These are phyloP conservation scores for Graptemys geographica DNA, from an alignment of 2,797 vertebrate genomes.

Conservation along the genomic window DNA sequence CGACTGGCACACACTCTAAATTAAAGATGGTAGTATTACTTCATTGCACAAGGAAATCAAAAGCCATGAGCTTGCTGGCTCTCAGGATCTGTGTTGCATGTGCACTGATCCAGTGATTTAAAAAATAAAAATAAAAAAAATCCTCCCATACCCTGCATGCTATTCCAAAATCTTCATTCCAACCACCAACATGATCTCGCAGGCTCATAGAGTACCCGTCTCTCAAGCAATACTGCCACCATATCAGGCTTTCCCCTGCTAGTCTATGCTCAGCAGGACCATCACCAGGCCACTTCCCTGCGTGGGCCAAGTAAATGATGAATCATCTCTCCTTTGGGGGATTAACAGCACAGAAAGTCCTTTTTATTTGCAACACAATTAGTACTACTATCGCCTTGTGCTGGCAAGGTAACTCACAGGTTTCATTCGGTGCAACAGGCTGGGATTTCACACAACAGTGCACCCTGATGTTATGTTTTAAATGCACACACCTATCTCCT, in stretches of 20 bases:
- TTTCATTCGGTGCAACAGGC: not conserved
- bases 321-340: rapidly evolving
- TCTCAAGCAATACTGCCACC: not conserved
- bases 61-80: not conserved
- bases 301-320: too few species aligned
- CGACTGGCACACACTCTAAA: not conserved
- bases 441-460: not conserved
- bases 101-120: not conserved
- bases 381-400: not conserved
- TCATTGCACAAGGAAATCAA: not conserved
- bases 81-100: not conserved
- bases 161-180: not conserved
- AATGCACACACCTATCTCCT: rapidly evolving
- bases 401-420: rapidly evolving
- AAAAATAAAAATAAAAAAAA: not conserved
- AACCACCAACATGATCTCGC: not conserved
- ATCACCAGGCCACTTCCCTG: not conserved
- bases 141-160: not conserved
- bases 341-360: rapidly evolving
- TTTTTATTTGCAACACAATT: not conserved
- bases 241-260: not conserved
- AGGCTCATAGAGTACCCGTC: not conserved
- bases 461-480: not conserved
- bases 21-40: not conserved
- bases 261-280: not conserved